Percentiles rank a stretch among this genome's conserved stretches.
Conservation (phyloP, 1,140 invertebrate species). For the Trichonephila clavipes region DNA sequence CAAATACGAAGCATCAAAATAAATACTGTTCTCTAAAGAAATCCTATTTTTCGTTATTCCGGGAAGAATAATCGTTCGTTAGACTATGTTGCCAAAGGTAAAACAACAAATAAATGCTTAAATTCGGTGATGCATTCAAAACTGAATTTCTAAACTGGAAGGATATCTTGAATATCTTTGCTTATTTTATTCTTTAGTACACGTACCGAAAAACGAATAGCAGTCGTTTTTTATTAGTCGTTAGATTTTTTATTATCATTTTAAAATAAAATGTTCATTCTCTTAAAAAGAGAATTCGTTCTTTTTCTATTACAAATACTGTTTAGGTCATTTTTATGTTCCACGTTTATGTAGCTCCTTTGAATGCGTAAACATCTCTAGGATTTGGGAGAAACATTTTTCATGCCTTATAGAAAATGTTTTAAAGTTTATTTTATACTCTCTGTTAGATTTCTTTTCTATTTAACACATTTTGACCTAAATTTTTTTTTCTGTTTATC, state of each 20-base stretch:
- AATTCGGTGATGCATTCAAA: not conserved
- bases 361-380: not conserved
- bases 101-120: not conserved
- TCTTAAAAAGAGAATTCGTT: not conserved
- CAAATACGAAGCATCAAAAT: not conserved
- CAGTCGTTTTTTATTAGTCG: no score
- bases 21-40: not conserved
- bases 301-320: not conserved
- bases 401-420: not conserved
- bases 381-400: not conserved
- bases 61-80: not conserved
- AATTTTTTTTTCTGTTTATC: no score
- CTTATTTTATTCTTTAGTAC: not conserved
- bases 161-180: not conserved
- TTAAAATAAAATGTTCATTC: not conserved
- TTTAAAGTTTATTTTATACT: not conserved
- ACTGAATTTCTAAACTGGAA: slow-evolving; percentile 1
- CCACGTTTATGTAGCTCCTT: not conserved
- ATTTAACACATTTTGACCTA: no score
- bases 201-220: not conserved
- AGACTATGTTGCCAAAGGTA: not conserved
- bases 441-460: no score
- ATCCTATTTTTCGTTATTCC: not conserved
- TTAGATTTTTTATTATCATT: not conserved
- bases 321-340: not conserved